A percentile compares a stretch with the other conserved stretches of the same genome.
Conservation (phyloP, 2,888 invertebrate genomes). For the Leistus spinibarbis region DNA sequence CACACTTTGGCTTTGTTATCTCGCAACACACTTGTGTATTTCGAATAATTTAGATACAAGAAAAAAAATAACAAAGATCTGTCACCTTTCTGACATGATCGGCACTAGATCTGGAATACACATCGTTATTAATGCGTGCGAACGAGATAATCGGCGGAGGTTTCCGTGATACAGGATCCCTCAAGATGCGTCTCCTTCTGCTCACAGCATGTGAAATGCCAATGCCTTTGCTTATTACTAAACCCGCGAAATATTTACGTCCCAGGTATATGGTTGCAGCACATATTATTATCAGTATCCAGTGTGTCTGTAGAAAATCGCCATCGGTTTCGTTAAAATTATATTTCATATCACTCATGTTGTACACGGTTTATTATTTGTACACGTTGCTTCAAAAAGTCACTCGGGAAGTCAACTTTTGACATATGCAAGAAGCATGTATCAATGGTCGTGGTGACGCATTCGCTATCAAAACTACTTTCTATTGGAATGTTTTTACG, state of each 20-base stretch:
- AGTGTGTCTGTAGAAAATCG: conserved; percentile 33
- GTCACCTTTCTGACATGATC: conserved; percentile 36
- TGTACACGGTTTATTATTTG: conserved; percentile 33
- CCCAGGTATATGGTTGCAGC: conserved; percentile 31
- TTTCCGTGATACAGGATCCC: conserved; percentile 29
- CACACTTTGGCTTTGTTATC: conserved; percentile 23
- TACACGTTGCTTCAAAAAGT: conserved; percentile 39
- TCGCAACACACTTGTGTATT: conserved; percentile 13
- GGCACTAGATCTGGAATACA: conserved; percentile 18
- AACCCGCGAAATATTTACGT: conserved; percentile 36
- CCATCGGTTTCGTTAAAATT: conserved; percentile 31
- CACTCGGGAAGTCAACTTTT: conserved; percentile 25
- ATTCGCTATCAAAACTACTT: conserved; percentile 30
- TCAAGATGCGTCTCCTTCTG: conserved; percentile 35
- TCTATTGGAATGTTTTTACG: conserved; percentile 20
- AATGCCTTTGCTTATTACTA: conserved; percentile 35
- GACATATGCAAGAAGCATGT: conserved; percentile 14
- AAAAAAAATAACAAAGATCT: not conserved
- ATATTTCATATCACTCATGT: conserved; percentile 37
- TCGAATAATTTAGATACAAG: conserved; percentile 5
- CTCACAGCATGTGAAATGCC: conserved; percentile 37
- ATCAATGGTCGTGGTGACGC: conserved; percentile 6
- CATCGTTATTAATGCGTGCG: conserved; percentile 30
- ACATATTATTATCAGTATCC: conserved; percentile 32
- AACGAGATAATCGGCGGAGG: conserved; percentile 33